A percentile compares a stretch with the other conserved stretches of the same genome.
phyloP scores from a whole-genome alignment of 1,140 invertebrate genomes.

The Sarcophaga peregrina region DNA sequence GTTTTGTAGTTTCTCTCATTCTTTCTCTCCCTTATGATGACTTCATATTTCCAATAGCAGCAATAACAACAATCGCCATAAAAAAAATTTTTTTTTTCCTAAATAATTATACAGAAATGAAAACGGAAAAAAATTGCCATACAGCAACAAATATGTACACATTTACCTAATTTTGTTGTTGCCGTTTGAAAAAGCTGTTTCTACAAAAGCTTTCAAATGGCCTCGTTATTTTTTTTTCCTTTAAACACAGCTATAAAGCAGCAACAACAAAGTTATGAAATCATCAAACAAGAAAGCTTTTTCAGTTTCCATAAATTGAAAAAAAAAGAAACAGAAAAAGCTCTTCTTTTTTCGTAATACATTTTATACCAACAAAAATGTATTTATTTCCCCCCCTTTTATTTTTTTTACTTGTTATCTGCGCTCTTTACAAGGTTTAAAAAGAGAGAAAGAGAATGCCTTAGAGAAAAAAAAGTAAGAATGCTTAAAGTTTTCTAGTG shows the following conservation, averaged over 20 bases:
- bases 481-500: not conserved
- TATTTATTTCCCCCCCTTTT: not conserved
- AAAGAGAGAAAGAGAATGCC: not conserved
- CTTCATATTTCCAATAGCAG: not conserved
- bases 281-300: conserved; percentile 26
- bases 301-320: not conserved
- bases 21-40: not conserved
- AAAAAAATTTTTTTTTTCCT: not conserved
- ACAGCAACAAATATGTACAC: conserved; percentile 13
- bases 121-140: conserved; percentile 17
- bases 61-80: not conserved
- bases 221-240: not conserved
- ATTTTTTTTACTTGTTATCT: no score
- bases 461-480: not conserved
- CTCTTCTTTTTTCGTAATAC: not conserved
- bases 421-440: no score
- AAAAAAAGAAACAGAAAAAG: no score
- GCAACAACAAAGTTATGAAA: conserved; percentile 30
- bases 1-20: not conserved
- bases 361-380: conserved; percentile 16
- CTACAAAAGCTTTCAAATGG: conserved; percentile 30
- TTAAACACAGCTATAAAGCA: no score
- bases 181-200: not conserved
- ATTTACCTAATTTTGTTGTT: conserved; percentile 28
- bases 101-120: conserved; percentile 1